These are phyloP conservation scores for Drosophila santomea DNA, from an alignment of 1,140 invertebrate species.

Conservation along the genomic window DNA sequence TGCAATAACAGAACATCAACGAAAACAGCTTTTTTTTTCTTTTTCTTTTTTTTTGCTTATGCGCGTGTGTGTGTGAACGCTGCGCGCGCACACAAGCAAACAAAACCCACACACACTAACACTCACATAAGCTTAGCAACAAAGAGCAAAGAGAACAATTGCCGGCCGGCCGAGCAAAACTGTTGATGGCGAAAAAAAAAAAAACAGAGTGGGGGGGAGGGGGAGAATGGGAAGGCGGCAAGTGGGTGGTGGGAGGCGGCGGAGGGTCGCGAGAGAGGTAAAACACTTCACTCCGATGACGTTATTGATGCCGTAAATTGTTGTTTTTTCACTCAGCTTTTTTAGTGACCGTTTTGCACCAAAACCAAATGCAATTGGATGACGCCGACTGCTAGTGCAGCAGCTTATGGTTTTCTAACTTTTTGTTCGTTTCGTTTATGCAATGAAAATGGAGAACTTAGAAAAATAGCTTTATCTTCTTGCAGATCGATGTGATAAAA, in stretches of 20 bases:
- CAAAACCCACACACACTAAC: slow-evolving; percentile 4
- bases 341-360: slow-evolving; percentile 29
- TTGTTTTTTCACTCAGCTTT: slow-evolving; percentile 19
- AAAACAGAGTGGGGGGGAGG: neutral
- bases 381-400: neutral
- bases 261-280: neutral
- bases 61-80: slow-evolving; percentile 17
- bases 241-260: neutral
- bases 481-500: neutral
- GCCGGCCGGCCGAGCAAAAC: slow-evolving; percentile 64
- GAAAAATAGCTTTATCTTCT: neutral
- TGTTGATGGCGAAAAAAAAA: slow-evolving; percentile 14
- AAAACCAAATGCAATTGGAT: slow-evolving; percentile 36
- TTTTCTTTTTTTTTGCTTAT: neutral
- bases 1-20: slow-evolving; percentile 42
- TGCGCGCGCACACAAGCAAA: slow-evolving; percentile 55
- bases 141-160: slow-evolving; percentile 48
- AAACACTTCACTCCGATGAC: slow-evolving; percentile 49
- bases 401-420: neutral
- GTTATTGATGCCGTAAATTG: slow-evolving; percentile 72
- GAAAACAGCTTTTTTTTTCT: slow-evolving; percentile 34
- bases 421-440: neutral
- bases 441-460: neutral
- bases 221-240: neutral
- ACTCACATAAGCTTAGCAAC: neutral